phyloP scores from a whole-genome alignment of 2,888 invertebrate genomes.

The Hydraecia micacea region DNA sequence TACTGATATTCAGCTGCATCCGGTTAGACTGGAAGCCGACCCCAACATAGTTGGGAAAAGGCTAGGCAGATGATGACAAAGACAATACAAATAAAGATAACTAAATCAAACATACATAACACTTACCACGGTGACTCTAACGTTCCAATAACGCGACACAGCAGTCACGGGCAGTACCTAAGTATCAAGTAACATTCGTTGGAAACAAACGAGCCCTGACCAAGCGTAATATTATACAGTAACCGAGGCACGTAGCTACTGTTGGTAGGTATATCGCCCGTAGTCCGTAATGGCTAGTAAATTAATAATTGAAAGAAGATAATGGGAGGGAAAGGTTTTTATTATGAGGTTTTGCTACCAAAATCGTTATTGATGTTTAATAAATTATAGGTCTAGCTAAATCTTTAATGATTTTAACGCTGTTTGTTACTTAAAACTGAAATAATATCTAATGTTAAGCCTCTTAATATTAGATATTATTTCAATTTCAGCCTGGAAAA shows the following conservation, averaged over 20 bases:
- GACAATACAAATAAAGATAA: constrained; percentile 25
- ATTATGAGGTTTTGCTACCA: neutral
- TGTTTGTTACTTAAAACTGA: neutral
- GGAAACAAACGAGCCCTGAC: constrained; percentile 36
- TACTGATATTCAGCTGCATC: too few relatives aligned
- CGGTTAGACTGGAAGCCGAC: too few relatives aligned
- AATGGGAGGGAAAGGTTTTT: neutral
- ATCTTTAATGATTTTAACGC: neutral
- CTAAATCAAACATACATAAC: constrained; percentile 10
- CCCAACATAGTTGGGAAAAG: too few relatives aligned
- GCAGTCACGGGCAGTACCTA: neutral
- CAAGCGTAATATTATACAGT: constrained; percentile 55
- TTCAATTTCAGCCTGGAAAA: neutral
- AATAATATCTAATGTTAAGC: neutral
- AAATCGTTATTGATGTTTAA: constrained; percentile 20
- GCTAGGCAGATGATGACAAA: too few relatives aligned
- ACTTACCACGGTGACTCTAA: neutral
- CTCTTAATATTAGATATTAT: too few relatives aligned
- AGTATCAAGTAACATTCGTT: constrained; percentile 51
- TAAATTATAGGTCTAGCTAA: neutral
- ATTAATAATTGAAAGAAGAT: constrained; percentile 34
- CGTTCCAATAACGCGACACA: constrained; percentile 38
- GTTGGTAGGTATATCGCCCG: constrained; percentile 6
- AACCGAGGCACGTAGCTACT: constrained; percentile 54
- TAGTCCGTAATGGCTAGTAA: constrained; percentile 16